These are phyloP conservation scores for Genyomyrus donnyi DNA, from an alignment of 2,113 vertebrate genomes.

Conservation along the genomic window DNA sequence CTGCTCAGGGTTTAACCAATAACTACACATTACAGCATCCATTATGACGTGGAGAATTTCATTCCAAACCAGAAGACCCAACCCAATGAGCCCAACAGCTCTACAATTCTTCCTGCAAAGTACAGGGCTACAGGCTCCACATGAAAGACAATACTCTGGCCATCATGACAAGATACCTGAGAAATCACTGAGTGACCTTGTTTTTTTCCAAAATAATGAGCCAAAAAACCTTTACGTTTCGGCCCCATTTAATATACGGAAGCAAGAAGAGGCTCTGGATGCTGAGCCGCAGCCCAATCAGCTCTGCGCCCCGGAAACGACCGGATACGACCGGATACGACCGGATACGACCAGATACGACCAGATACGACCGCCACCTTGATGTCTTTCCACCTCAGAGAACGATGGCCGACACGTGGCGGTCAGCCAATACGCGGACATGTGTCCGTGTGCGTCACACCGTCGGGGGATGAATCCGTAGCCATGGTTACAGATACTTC, in stretches of 20 bases:
- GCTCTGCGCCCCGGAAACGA: background rate
- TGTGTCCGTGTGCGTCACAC: background rate
- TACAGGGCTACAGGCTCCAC: background rate
- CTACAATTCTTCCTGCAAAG: background rate
- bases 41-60: background rate
- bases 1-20: background rate
- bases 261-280: background rate
- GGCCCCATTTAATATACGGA: background rate
- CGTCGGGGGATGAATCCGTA: background rate
- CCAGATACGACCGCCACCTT: background rate
- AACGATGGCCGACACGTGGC: background rate
- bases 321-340: background rate
- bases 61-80: background rate
- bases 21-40: background rate
- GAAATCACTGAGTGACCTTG: background rate
- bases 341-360: background rate
- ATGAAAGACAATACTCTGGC: background rate
- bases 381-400: background rate
- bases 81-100: background rate
- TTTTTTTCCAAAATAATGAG: background rate
- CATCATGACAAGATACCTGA: background rate
- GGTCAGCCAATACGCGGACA: background rate
- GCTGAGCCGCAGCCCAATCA: background rate
- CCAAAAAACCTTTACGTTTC: background rate
- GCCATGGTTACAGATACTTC: background rate